phyloP scores from a whole-genome alignment of 2,888 invertebrate species.

The Gymnocheta viridis region DNA sequence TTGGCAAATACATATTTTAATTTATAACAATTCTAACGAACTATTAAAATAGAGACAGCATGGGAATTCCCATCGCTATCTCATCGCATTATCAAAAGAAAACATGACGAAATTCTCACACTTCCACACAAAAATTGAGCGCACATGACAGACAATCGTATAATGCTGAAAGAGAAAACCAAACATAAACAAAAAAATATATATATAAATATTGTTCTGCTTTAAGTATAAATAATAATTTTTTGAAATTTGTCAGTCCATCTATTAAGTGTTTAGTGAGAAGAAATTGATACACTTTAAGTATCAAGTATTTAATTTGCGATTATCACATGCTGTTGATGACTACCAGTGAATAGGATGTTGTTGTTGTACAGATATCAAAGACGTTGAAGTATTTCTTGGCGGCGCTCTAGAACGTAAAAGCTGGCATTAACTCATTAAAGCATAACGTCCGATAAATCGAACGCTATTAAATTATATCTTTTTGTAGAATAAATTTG shows the following conservation, averaged over 20 bases:
- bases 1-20: not conserved
- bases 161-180: not conserved
- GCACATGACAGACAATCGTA: slow-evolving; percentile 5
- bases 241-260: slow-evolving; percentile 45
- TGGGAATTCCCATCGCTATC: slow-evolving; percentile 25
- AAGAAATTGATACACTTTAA: slow-evolving; percentile 55
- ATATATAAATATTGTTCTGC: slow-evolving; percentile 31
- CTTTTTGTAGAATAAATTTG: no score
- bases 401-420: not conserved
- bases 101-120: slow-evolving; percentile 9
- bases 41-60: not conserved
- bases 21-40: slow-evolving; percentile 12
- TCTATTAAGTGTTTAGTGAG: slow-evolving; percentile 40
- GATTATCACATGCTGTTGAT: slow-evolving; percentile 43
- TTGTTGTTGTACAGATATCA: not conserved
- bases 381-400: not conserved
- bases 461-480: no score
- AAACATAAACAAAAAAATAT: slow-evolving; percentile 31
- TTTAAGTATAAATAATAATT: not conserved
- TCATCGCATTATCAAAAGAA: not conserved
- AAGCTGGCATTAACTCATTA: no score
- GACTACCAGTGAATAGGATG: slow-evolving; percentile 15
- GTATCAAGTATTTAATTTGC: slow-evolving; percentile 55
- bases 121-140: not conserved
- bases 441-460: no score